Conservation (phyloP, 2,113 vertebrate species). For the Periophthalmodon schlosseri region DNA sequence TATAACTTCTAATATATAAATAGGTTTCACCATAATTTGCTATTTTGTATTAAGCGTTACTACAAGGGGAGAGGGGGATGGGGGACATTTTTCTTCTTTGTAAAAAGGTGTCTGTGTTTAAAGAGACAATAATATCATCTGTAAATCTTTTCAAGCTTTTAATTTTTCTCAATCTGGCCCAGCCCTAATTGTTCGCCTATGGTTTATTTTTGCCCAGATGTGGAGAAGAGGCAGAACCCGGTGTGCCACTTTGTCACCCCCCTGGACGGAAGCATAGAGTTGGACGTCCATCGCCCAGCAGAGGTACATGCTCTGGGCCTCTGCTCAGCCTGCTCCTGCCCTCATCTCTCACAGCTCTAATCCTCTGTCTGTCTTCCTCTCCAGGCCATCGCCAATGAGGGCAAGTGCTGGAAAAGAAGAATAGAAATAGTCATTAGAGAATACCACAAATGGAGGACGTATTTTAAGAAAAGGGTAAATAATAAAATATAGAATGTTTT, state of each 20-base stretch:
- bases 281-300: constrained; percentile 85
- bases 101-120: no score
- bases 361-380: constrained; percentile 30
- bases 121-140: no score
- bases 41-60: no score
- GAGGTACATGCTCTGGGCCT: constrained; percentile 74
- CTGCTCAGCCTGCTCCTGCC: not conserved
- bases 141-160: no score
- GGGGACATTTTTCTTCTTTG: no score
- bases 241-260: constrained; percentile 97
- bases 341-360: constrained; percentile 13
- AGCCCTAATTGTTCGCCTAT: not conserved
- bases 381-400: constrained; percentile 88
- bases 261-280: constrained; percentile 86
- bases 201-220: constrained; percentile 76
- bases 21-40: no score
- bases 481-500: not conserved
- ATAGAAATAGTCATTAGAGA: constrained; percentile 96
- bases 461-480: constrained; percentile 96
- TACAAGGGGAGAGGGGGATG: no score
- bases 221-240: constrained; percentile 93
- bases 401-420: constrained; percentile 92
- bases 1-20: no score
- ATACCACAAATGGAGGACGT: constrained; percentile 98
- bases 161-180: not conserved